Evolutionary conservation across 2,797 vertebrate genomes (phyloP).

Genomic region (Crocidura indochinensis): DNA sequence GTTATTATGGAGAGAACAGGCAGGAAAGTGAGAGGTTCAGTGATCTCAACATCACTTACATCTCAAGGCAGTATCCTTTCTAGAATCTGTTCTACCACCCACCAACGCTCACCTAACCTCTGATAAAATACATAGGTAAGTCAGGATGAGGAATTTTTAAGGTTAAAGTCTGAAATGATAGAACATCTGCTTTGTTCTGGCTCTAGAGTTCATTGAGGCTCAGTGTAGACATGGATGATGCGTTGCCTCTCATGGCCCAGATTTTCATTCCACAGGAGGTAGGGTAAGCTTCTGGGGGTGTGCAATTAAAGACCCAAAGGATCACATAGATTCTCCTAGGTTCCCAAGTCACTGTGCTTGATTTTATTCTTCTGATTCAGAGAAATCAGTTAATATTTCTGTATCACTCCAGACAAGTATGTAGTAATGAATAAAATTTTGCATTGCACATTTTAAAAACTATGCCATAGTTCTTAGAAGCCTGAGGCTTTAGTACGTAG

Average conservation of each 20-base stretch:
- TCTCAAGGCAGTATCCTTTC: slow-evolving; percentile 27
- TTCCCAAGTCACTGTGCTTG: slow-evolving; percentile 46
- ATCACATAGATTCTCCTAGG: background rate
- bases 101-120: background rate
- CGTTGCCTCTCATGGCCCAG: background rate
- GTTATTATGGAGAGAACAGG: no score
- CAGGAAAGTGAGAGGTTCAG: no score
- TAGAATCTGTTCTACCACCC: background rate
- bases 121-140: slow-evolving; percentile 12
- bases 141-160: slow-evolving; percentile 32
- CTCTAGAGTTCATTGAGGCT: slow-evolving; percentile 35
- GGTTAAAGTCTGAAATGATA: slow-evolving; percentile 10
- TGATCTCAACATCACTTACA: background rate
- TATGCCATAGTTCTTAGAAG: no score
- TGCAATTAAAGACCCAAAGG: slow-evolving; percentile 1
- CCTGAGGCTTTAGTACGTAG: no score
- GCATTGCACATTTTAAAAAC: slow-evolving; percentile 56
- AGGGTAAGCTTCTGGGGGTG: slow-evolving; percentile 8
- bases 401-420: background rate
- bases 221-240: background rate
- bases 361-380: slow-evolving; percentile 49
- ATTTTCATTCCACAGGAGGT: background rate
- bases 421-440: background rate
- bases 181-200: background rate
- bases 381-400: slow-evolving; percentile 52